Evolutionary conservation across 2,797 vertebrate species (phyloP), one percentile per base, ranked within the genome.

Genomic region (Rhinella marina): DNA sequence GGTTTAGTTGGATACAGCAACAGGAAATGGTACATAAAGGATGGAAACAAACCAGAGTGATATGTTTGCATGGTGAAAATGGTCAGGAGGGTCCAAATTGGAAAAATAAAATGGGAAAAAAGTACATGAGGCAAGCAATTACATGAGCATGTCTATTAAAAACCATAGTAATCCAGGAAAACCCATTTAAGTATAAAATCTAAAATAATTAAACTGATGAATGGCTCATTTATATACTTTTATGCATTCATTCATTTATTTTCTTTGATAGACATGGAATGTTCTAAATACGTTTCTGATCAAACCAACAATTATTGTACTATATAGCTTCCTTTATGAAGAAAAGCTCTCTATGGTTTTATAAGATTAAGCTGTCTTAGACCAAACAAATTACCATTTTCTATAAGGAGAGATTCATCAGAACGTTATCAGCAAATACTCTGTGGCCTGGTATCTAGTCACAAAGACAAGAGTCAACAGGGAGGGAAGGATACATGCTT

Each of bases 301-400:
- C 23, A 81, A n/a, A 66, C 52, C 59, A 66, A 48, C 32, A 77
- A 54, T 76, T 17, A 66, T 13, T 41, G 23, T 25, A 2, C 41
- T 32, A 2, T 80, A 9, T 27, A 80, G 12, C 17, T 52, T 54
- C 81, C n/a, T 66, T 68, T 29, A 56, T 32, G 7, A 27, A 56
- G 66, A 64, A 82, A 57, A 27, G 21, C 29, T 82, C 41, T 41
- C 64, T 82, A 41, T 77, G 59, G 50, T 61, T 89, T 86, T 86
- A 77, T 82, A 48, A 77, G 70, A 61, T 89, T 89, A 89, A 89
- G 79, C 88, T 54, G 61, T 21, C 88, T 86, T 82, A 78, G 70
- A 27, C 66, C 27, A 89, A 78, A 78, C 84, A 86, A 82, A 88
- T 86, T 82, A 89, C 52, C 72, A 86, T 89, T 86, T 86, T 81